phyloP scores from a whole-genome alignment of 2,797 vertebrate genomes.

The Nyctalus aviator region DNA sequence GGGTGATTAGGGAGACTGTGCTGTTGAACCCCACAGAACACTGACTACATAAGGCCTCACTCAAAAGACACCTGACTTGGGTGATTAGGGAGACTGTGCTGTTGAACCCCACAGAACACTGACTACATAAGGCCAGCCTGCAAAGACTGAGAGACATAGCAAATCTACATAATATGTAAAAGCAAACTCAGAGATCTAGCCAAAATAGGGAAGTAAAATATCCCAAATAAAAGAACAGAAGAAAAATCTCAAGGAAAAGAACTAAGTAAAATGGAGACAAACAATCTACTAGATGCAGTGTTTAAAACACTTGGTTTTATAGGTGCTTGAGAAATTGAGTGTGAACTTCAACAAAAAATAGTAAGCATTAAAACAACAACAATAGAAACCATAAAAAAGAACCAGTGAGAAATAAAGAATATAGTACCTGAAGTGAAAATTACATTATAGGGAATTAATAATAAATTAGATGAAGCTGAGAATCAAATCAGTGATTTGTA shows the following conservation, averaged over 20 bases:
- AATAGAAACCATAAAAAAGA: not conserved
- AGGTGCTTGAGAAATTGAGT: not conserved
- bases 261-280: not conserved
- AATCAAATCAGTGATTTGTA: not conserved
- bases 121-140: not conserved
- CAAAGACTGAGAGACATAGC: not conserved
- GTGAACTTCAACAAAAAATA: not conserved
- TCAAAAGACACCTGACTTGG: not conserved
- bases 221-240: not conserved
- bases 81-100: not conserved
- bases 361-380: not conserved
- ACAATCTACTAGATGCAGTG: not conserved
- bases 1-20: not conserved
- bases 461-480: not conserved
- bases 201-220: not conserved
- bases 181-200: not conserved
- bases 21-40: not conserved
- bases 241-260: not conserved
- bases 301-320: not conserved
- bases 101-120: not conserved
- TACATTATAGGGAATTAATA: not conserved
- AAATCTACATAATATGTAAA: not conserved
- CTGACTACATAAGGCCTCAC: not conserved
- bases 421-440: not conserved
- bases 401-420: not conserved